Evolutionary conservation across 2,797 vertebrate species (phyloP).

Genomic region (Gymnothorax reevesii): DNA sequence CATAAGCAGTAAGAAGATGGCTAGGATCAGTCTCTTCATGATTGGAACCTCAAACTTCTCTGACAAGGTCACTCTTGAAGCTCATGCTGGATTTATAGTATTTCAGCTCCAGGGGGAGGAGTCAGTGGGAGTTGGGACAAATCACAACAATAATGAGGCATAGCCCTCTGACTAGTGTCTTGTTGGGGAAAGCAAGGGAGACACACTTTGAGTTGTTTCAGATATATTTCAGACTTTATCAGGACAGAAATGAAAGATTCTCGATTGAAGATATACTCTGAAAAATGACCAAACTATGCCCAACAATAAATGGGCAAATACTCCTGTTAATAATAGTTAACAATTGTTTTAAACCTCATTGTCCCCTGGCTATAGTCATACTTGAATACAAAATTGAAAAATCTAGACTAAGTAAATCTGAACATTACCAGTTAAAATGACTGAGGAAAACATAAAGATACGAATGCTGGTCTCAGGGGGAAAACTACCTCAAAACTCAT

Average conservation of each 20-base stretch:
- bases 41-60: slow-evolving; percentile 56
- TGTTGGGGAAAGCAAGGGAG: slow-evolving; percentile 39
- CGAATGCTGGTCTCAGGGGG: background rate
- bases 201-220: slow-evolving; percentile 41
- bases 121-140: slow-evolving; percentile 59
- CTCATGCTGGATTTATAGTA: slow-evolving; percentile 71
- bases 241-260: slow-evolving; percentile 5
- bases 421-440: background rate
- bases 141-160: slow-evolving; percentile 60
- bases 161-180: slow-evolving; percentile 51
- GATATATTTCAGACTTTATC: slow-evolving; percentile 35
- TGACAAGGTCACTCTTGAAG: slow-evolving; percentile 56
- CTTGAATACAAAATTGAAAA: background rate
- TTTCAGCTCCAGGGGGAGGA: slow-evolving; percentile 65
- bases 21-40: slow-evolving; percentile 70
- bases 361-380: background rate
- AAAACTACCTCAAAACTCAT: background rate
- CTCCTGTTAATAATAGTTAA: slow-evolving; percentile 9
- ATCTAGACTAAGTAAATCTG: background rate
- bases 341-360: slow-evolving; percentile 9
- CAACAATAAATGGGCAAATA: background rate
- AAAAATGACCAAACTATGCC: background rate
- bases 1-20: slow-evolving; percentile 69
- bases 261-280: background rate
- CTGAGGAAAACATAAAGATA: background rate